Evolutionary conservation across 2,797 vertebrate genomes (phyloP), one percentile per base, ranked within the genome.

Genomic region (Rallus crepitans): DNA sequence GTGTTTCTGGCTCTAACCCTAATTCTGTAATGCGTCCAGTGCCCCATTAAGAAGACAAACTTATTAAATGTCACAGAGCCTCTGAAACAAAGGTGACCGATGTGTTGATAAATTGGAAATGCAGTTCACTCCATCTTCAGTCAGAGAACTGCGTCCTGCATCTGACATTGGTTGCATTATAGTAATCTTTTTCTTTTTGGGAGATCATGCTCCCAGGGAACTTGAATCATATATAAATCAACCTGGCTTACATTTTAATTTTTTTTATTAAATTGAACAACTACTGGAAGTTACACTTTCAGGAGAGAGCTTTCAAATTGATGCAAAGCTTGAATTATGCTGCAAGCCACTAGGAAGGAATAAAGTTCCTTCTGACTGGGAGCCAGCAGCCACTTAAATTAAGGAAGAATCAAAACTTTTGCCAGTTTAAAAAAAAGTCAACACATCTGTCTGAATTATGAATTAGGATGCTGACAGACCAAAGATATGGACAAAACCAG

Each of bases 321-420:
- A 94, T 85, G 68, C 68, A 86, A 77, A 92, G 11, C 48, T 82
- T 90, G 81, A 95, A 47, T 72, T 82, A 15, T 55, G 37, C 60
- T 75, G 71, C 68, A 89, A 77, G 87, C 45, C 63, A 92, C 68
- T 17, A 57, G 25, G 68, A 91, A 82, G 60, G 57, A 93, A 35
- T 48, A 85, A 90, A 93, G 60, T 68, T 80, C 40, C n/a, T 31
- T 63, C 71, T 94, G 88, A 92, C 64, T 72, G 71, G 86, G 93
- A 95, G 90, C 93, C 95, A 97, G 71, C 37, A 96, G 30, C 57
- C 81, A 93, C 94, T 97, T 95, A 94, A 95, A 95, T 94, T 94
- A 93, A 94, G 64, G 75, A 90, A 73, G 50, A 90, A 39, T 82
- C 86, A 90, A 93, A 69, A 5, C 45, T 65, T 93, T 69, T 87